These are phyloP conservation scores for Thripadectes ignobilis DNA, from an alignment of 2,797 vertebrate genomes.

Conservation along the genomic window DNA sequence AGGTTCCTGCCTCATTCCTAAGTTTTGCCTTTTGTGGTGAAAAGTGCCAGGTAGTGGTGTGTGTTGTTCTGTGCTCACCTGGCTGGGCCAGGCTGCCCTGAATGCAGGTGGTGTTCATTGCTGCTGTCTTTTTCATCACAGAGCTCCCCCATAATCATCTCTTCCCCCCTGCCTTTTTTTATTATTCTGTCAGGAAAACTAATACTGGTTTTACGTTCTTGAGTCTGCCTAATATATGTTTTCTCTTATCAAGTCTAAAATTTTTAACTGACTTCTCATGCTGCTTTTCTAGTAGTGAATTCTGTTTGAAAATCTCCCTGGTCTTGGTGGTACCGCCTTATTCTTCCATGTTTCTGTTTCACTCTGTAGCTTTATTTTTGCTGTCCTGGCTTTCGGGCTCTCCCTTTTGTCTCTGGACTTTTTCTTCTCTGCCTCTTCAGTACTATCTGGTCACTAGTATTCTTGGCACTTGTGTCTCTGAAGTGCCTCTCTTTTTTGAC, in stretches of 20 bases:
- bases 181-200: background rate
- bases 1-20: background rate
- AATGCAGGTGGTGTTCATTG: background rate
- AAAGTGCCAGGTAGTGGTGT: background rate
- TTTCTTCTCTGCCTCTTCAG: background rate
- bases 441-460: background rate
- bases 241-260: background rate
- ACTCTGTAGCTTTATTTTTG: background rate
- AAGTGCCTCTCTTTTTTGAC: background rate
- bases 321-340: no score
- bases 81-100: background rate
- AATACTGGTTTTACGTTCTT: background rate
- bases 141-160: background rate
- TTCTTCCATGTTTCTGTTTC: background rate
- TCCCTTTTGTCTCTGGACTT: background rate
- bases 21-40: background rate
- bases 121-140: background rate
- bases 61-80: background rate
- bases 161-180: rapidly evolving
- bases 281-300: background rate
- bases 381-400: background rate
- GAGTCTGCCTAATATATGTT: background rate
- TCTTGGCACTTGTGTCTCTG: background rate
- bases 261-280: rapidly evolving
- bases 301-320: background rate